Evolutionary conservation across 2,888 invertebrate genomes (phyloP).

Genomic region (Synanthedon formicaeformis): DNA sequence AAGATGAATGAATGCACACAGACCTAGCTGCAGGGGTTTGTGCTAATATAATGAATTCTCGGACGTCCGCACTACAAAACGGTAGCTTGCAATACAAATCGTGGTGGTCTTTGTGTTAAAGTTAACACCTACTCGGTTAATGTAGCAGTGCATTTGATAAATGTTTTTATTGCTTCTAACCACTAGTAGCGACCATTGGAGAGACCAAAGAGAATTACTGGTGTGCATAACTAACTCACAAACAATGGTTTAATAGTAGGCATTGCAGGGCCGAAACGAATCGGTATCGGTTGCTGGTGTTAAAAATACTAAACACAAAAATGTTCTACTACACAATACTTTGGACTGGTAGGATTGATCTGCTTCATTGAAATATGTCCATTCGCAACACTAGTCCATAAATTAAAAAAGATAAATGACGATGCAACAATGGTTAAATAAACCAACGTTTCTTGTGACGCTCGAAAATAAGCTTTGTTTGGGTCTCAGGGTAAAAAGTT

Average conservation of each 20-base stretch:
- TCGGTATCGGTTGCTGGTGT: constrained; percentile 24
- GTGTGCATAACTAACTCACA: constrained; percentile 41
- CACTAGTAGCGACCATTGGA: constrained; percentile 41
- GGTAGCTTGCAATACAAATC: constrained; percentile 26
- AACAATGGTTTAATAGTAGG: constrained; percentile 45
- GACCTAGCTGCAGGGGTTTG: not conserved
- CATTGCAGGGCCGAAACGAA: constrained; percentile 46
- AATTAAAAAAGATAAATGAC: constrained; percentile 67
- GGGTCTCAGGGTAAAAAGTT: constrained; percentile 46
- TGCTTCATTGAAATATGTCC: constrained; percentile 49
- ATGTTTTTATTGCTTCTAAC: constrained; percentile 42
- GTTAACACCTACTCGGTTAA: constrained; percentile 41
- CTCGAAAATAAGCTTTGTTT: constrained; percentile 57
- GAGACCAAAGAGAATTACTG: constrained; percentile 51
- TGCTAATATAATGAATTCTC: constrained; percentile 10
- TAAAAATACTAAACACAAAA: constrained; percentile 17
- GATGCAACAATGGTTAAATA: constrained; percentile 62
- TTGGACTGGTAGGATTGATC: constrained; percentile 7
- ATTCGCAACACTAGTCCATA: constrained; percentile 60
- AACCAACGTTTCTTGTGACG: constrained; percentile 57
- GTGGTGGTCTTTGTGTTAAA: constrained; percentile 46
- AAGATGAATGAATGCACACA: not conserved
- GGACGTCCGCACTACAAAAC: constrained; percentile 32
- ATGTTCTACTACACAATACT: not conserved
- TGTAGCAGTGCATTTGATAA: constrained; percentile 30